Percentiles rank a stretch among this genome's conserved stretches.
Evolutionary conservation across 2,797 vertebrate genomes (phyloP).

Genomic region (Pyrocephalus nanus): DNA sequence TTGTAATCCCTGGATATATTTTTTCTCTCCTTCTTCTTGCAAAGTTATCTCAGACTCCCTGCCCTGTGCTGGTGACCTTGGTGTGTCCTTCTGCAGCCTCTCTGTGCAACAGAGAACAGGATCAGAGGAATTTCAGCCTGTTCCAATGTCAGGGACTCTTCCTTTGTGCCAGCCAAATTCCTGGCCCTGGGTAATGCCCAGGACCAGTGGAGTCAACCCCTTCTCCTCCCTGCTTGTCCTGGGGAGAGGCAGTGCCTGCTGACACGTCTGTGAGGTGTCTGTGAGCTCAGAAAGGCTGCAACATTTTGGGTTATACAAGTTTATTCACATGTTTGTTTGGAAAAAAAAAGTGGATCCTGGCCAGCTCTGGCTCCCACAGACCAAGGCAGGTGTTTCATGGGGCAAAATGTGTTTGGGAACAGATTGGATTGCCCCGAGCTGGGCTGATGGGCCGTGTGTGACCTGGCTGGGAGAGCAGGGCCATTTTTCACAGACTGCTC

Average conservation of each 20-base stretch:
- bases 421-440: not conserved
- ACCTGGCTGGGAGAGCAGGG: not conserved
- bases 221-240: not conserved
- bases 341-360: not conserved
- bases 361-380: not conserved
- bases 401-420: not conserved
- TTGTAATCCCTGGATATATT: not conserved
- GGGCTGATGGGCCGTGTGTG: not conserved
- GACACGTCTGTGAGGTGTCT: fast-evolving
- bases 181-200: not conserved
- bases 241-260: not conserved
- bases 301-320: fast-evolving
- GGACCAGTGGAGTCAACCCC: not conserved
- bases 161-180: not conserved
- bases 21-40: not conserved
- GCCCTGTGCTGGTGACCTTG: not conserved
- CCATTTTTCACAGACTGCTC: not conserved
- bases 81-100: not conserved
- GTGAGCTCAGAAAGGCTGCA: not conserved
- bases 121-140: not conserved
- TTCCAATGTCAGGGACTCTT: not conserved
- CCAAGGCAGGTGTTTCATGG: not conserved
- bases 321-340: not conserved
- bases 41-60: not conserved
- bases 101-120: not conserved